Conservation (phyloP, 2,888 invertebrate genomes). For the Drosophila macrospina region DNA sequence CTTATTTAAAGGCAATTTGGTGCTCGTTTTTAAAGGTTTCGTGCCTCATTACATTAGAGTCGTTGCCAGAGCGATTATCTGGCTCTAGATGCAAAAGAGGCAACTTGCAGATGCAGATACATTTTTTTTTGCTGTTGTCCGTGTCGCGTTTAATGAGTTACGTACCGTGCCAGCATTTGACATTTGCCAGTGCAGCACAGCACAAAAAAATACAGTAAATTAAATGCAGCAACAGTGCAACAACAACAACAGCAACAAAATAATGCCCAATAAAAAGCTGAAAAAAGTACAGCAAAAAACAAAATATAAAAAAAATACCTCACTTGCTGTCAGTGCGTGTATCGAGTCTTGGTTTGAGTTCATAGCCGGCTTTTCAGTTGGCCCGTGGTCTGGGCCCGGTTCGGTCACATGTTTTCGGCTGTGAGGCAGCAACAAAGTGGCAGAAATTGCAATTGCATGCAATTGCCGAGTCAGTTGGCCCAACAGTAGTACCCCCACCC, state of each 20-base stretch:
- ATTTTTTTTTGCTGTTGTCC: slow-evolving; percentile 7
- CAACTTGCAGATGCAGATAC: slow-evolving; percentile 46
- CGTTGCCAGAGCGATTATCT: slow-evolving; percentile 59
- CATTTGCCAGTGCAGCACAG: slow-evolving; percentile 58
- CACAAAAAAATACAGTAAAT: slow-evolving; percentile 55
- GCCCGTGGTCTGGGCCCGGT: slow-evolving; percentile 25
- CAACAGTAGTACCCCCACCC: slow-evolving; percentile 10
- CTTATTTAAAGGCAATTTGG: slow-evolving; percentile 24
- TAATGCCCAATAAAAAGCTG: slow-evolving; percentile 10
- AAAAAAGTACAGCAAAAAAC: slow-evolving; percentile 10
- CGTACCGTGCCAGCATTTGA: slow-evolving; percentile 71
- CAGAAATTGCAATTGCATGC: slow-evolving; percentile 75
- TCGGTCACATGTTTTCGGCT: slow-evolving; percentile 51
- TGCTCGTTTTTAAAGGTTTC: slow-evolving; percentile 45
- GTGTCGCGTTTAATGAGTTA: slow-evolving; percentile 66
- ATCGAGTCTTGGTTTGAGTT: slow-evolving; percentile 28
- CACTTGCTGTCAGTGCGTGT: slow-evolving; percentile 59
- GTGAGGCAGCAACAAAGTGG: slow-evolving; percentile 54
- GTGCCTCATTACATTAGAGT: slow-evolving; percentile 64
- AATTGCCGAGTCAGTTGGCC: slow-evolving; percentile 52
- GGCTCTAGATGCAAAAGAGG: slow-evolving; percentile 52
- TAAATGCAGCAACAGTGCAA: slow-evolving; percentile 54
- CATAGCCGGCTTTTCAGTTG: slow-evolving; percentile 20
- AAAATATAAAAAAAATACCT: slow-evolving; percentile 8
- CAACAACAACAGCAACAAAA: slow-evolving; percentile 1